Evolutionary conservation across 2,113 vertebrate species (phyloP).

Genomic region (Corvus cornix): DNA sequence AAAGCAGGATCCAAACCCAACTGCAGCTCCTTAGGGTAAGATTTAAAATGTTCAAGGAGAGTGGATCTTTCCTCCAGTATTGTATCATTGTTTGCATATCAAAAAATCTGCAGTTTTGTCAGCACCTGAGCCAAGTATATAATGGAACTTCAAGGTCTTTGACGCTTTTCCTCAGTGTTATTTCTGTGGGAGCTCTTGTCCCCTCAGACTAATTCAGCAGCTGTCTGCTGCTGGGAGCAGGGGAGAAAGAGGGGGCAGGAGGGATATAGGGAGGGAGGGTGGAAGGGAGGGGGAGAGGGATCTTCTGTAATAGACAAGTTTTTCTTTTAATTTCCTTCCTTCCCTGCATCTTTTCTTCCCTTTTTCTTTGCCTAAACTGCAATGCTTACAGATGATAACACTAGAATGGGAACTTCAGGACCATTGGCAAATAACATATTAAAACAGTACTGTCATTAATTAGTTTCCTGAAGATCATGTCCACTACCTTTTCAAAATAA

Average conservation of each 20-base stretch:
- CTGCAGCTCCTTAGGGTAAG: background rate
- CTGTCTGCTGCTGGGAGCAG: accelerated
- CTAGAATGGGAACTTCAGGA: background rate
- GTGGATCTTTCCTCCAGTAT: background rate
- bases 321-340: background rate
- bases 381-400: background rate
- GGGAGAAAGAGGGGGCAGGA: background rate
- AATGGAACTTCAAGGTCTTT: background rate
- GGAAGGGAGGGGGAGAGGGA: background rate
- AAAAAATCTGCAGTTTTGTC: background rate
- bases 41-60: background rate
- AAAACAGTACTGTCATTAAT: background rate
- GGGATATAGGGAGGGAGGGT: background rate
- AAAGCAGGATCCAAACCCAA: background rate
- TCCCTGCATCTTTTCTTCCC: background rate
- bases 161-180: background rate
- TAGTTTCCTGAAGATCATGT: background rate
- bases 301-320: background rate
- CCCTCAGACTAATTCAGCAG: background rate
- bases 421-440: background rate
- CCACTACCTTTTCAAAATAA: background rate
- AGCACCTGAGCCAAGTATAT: background rate
- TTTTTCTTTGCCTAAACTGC: background rate
- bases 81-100: background rate
- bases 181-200: background rate